Percentiles rank a stretch among this genome's conserved stretches.
Evolutionary conservation across 2,113 vertebrate genomes (phyloP).

Genomic region (Mirza zaza): DNA sequence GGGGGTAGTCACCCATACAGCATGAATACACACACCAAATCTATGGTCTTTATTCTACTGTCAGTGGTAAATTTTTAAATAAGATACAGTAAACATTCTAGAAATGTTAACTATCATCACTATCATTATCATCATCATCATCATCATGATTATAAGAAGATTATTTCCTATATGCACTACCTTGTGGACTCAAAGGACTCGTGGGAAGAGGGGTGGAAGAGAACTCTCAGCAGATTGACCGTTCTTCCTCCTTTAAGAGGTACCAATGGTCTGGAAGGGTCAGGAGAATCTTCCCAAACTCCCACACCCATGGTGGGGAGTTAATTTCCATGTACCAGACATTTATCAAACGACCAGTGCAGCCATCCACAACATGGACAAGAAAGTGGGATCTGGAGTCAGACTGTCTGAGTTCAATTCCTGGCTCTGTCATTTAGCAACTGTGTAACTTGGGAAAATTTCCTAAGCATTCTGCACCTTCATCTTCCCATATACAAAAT

Average conservation of each 20-base stretch:
- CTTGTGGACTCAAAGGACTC: neutral
- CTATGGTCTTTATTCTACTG: neutral
- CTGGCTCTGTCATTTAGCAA: neutral
- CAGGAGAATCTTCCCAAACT: neutral
- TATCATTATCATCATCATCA: neutral
- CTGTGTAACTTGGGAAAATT: neutral
- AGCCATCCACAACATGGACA: neutral
- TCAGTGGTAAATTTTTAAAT: neutral
- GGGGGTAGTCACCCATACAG: neutral
- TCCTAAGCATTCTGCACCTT: neutral
- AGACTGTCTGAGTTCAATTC: neutral
- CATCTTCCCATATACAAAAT: neutral
- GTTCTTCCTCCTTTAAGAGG: neutral
- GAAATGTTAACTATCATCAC: neutral
- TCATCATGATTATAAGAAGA: neutral
- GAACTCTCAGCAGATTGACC: neutral
- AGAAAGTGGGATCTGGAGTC: neutral
- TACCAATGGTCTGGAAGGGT: neutral
- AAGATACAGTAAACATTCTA: neutral
- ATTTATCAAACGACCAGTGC: neutral
- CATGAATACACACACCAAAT: neutral
- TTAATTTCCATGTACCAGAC: neutral
- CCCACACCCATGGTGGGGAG: neutral
- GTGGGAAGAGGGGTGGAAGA: neutral
- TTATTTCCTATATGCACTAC: neutral